Evolutionary conservation across 1,140 invertebrate genomes (phyloP).

Genomic region (Neotoxoptera formosana): DNA sequence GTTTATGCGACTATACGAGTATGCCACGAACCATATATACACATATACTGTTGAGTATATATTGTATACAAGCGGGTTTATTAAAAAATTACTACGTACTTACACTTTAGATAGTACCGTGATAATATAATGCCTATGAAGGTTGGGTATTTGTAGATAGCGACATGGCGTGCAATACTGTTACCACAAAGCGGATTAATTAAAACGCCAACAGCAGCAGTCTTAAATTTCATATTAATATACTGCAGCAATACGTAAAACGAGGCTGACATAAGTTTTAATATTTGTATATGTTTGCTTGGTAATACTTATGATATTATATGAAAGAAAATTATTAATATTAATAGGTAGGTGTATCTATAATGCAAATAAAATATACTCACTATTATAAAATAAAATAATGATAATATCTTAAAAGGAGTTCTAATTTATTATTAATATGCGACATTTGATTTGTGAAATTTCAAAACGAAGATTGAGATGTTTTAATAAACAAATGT

Average conservation of each 20-base stretch:
- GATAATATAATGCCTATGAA: neutral
- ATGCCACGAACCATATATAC: neutral
- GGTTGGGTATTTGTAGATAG: neutral
- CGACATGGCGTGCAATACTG: neutral
- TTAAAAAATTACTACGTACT: neutral
- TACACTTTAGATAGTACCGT: slow-evolving; percentile 8
- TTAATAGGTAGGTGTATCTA: no score
- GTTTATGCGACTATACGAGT: neutral
- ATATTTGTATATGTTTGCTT: no score
- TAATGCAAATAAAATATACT: neutral
- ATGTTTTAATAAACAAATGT: neutral
- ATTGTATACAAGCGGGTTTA: neutral
- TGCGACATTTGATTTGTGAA: neutral
- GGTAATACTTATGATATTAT: neutral
- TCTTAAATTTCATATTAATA: neutral
- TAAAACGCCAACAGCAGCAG: neutral
- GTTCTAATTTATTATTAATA: neutral
- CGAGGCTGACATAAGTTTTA: neutral
- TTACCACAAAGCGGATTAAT: neutral
- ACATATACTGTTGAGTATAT: neutral
- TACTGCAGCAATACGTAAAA: neutral
- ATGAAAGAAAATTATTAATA: neutral
- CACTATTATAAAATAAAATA: neutral
- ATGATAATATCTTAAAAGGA: neutral
- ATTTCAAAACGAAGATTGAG: neutral